Evolutionary conservation across 2,888 invertebrate genomes (phyloP), one percentile per base, ranked within the genome.

Genomic region (Sussaba pulchella): DNA sequence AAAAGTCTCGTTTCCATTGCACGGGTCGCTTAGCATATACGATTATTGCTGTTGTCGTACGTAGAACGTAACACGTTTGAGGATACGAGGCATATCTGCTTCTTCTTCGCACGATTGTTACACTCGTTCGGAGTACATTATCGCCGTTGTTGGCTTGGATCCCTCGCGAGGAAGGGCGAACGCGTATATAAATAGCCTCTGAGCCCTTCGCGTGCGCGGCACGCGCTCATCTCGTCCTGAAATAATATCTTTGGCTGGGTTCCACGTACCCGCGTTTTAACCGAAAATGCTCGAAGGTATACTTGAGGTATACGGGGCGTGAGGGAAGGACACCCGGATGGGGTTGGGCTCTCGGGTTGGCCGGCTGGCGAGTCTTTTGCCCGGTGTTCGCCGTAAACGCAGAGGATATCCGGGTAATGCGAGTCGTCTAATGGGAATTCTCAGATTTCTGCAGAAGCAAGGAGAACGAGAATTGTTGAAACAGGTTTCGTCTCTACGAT

Each of bases 231-330:
- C 73, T 81, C 73, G 72, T 83, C 80, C 70, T 63, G 77, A 82
- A 81, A 85, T 85, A 84, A 85, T 85, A 85, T 85, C 85, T 85
- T 84, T 85, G 85, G 85, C 85, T 52, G 52, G 52, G 78, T 82
- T 85, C 85, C 85, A 83, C 72, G 50, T 81, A 57, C 69, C 59
- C n/a, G 72, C 59, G 66, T 75, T 45, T 54, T 47, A 75, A 21
- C 59, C 39, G 64, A 77, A 77, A 73, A 73, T 24, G 63, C 69
- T 50, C 61, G n/a, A 67, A 71, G 61, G 59, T 73, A 41, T 59
- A 72, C 39, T 54, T 12, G 66, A 2, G 61, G 31, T n/a, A n/a
- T 12, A n/a, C 10, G 36, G 63, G 54, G 36, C 26, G 26, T 19
- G 31, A 43, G 12, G 17, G 21, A 24, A 47, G 36, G 19, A 41